phyloP scores from a whole-genome alignment of 2,797 vertebrate species.

The Phyllotis vaccarum region DNA sequence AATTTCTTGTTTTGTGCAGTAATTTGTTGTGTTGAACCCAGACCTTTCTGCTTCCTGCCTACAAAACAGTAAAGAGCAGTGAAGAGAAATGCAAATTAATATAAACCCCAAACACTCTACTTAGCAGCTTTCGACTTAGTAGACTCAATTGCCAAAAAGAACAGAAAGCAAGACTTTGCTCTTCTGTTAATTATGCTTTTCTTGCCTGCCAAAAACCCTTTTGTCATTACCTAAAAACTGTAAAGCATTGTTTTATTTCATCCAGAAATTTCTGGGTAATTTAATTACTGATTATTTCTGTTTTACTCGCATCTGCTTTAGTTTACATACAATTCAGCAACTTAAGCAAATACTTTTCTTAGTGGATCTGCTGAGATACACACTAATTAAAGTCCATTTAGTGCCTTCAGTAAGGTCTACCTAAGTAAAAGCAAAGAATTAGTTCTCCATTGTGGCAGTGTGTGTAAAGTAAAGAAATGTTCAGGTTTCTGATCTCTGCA shows the following conservation, averaged over 20 bases:
- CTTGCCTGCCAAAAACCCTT: constrained; percentile 35
- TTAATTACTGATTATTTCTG: constrained; percentile 79
- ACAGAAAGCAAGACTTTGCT: constrained; percentile 69
- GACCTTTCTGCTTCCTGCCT: constrained; percentile 71
- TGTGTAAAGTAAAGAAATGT: constrained; percentile 25
- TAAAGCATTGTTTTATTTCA: constrained; percentile 78
- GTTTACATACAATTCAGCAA: constrained; percentile 73
- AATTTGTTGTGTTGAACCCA: constrained; percentile 76
- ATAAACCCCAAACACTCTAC: constrained; percentile 69
- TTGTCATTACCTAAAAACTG: constrained; percentile 73
- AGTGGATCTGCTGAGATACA: constrained; percentile 65
- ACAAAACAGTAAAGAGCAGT: constrained; percentile 69
- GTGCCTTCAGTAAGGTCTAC: constrained; percentile 29
- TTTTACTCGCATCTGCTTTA: constrained; percentile 63
- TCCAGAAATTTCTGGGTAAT: constrained; percentile 74
- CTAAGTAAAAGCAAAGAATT: constrained; percentile 25
- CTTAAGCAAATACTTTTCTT: constrained; percentile 70
- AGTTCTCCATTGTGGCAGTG: constrained; percentile 18
- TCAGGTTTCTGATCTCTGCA: not conserved
- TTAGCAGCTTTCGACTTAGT: constrained; percentile 79
- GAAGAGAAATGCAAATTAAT: constrained; percentile 81
- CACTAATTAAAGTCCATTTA: constrained; percentile 33
- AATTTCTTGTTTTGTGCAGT: constrained; percentile 69
- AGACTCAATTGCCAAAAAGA: constrained; percentile 76
- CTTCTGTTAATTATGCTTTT: constrained; percentile 71